These are phyloP conservation scores for Caenorhabditis sp. DNA, from an alignment of 2,888 invertebrate species.

Conservation along the genomic window DNA sequence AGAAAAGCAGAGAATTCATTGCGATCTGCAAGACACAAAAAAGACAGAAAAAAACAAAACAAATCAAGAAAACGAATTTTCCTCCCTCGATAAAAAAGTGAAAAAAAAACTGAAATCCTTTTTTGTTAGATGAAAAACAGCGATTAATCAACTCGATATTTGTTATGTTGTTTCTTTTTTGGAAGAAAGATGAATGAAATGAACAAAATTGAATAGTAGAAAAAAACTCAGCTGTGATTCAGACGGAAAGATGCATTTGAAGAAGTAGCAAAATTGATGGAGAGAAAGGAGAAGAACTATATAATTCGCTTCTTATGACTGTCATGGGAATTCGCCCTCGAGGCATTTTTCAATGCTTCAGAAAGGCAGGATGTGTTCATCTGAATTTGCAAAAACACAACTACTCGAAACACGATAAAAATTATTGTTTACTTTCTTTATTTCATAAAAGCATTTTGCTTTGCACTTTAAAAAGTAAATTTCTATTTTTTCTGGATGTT, in stretches of 20 bases:
- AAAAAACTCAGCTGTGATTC: neutral
- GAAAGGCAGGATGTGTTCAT: neutral
- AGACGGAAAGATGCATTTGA: neutral
- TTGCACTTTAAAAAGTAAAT: too few species aligned
- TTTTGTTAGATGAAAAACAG: neutral
- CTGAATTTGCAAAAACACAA: neutral
- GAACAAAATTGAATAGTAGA: neutral
- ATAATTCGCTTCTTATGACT: slow-evolving; percentile 48
- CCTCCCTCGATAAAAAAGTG: neutral
- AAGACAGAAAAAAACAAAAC: neutral
- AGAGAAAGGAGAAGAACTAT: slow-evolving; percentile 30
- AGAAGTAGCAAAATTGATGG: neutral
- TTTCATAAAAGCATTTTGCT: too few species aligned
- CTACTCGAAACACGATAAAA: too few species aligned
- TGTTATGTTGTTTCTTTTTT: neutral
- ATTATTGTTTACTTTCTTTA: too few species aligned
- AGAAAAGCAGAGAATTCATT: neutral
- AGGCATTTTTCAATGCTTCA: slow-evolving; percentile 17
- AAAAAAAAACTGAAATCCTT: slow-evolving; percentile 4
- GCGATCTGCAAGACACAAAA: neutral
- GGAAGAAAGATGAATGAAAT: neutral
- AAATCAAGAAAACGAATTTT: neutral
- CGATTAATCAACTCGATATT: neutral
- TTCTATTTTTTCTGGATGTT: too few species aligned
- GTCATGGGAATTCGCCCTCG: slow-evolving; percentile 41